Base-by-base conservation (phyloP, 2,797 vertebrate species). In the Mormyrus hasselquistii region DNA sequence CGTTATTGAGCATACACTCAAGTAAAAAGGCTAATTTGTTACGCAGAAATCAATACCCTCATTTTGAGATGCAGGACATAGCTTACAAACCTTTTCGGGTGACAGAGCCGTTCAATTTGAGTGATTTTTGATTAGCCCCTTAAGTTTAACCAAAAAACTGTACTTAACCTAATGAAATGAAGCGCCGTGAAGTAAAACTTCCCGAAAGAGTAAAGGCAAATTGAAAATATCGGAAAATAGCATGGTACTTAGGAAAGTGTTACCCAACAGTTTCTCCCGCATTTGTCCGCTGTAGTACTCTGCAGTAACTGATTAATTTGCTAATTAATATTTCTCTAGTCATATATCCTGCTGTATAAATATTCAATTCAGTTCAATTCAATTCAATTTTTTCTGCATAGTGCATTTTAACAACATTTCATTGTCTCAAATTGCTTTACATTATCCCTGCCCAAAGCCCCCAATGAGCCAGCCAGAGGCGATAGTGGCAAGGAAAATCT, bases 101-200 rank as follows among this genome's bases (percentile, higher is more conserved):
- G 88, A 62, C 79, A 49, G 34, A 2, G 53, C 55, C 79, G 19
- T 53, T 19, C 41, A 38, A 7, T 65, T 34, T 50, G 86, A 87
- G 53, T 87, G 86, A 57, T 25, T 87, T 85, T 57, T 57, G 86
- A 59, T 87, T 44, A 87, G 87, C 88, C 88, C 84, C 92, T 93
- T 94, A 87, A 92, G 94, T 94, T 92, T 92, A 92, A 93, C 25
- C 12, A 41, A 87, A 34, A 86, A 57, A 57, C 52, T 34, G 52
- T 87, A 57, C 25, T 87, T 53, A 57, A 59, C 29, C 86, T 87
- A 53, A 53, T 55, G 49, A 55, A 29, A 34, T 25, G 22, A 16
- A 53, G 22, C 10, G 19, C 14, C 2, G n/a, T 87, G 34, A 57
- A 7, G 10, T 86, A 29, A 5, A 41, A 34, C 25, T 87, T 41